These are phyloP conservation scores for Urechis unicinctus DNA, from an alignment of 2,888 invertebrate genomes.

Conservation along the genomic window DNA sequence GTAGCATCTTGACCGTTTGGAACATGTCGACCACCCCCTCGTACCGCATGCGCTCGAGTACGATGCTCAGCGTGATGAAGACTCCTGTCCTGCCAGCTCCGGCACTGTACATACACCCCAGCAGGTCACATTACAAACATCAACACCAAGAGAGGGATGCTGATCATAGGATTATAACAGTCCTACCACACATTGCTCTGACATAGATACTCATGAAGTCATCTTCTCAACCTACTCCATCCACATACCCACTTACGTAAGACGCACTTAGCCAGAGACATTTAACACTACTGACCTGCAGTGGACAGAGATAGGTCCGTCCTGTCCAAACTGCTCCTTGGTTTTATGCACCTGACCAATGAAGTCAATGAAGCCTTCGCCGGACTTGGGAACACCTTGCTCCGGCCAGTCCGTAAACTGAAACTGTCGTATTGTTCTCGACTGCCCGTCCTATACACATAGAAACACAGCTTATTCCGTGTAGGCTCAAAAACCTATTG, in stretches of 20 bases:
- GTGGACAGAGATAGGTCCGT: slow-evolving; percentile 97
- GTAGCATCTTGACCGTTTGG: slow-evolving; percentile 95
- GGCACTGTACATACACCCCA: slow-evolving; percentile 61
- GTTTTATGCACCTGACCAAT: slow-evolving; percentile 99
- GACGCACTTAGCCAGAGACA: too few species aligned
- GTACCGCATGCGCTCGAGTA: slow-evolving; percentile 96
- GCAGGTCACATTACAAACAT: background rate
- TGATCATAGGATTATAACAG: background rate
- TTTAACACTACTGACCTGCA: slow-evolving; percentile 69
- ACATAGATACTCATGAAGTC: too few species aligned
- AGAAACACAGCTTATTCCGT: too few species aligned
- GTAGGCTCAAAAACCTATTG: too few species aligned
- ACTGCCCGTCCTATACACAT: slow-evolving; percentile 71
- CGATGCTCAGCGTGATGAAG: slow-evolving; percentile 95
- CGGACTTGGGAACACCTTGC: slow-evolving; percentile 85
- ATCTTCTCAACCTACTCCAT: too few species aligned
- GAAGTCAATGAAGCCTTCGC: slow-evolving; percentile 98
- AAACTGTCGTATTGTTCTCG: slow-evolving; percentile 59
- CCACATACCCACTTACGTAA: too few species aligned
- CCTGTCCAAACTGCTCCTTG: slow-evolving; percentile 98
- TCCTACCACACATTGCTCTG: background rate
- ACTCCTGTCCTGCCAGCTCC: slow-evolving; percentile 98
- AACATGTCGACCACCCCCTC: slow-evolving; percentile 98
- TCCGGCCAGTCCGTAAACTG: slow-evolving; percentile 57
- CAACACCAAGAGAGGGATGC: background rate